Base-by-base conservation (phyloP, 1,140 invertebrate species). In the Cyrtorhinus lividipennis region DNA sequence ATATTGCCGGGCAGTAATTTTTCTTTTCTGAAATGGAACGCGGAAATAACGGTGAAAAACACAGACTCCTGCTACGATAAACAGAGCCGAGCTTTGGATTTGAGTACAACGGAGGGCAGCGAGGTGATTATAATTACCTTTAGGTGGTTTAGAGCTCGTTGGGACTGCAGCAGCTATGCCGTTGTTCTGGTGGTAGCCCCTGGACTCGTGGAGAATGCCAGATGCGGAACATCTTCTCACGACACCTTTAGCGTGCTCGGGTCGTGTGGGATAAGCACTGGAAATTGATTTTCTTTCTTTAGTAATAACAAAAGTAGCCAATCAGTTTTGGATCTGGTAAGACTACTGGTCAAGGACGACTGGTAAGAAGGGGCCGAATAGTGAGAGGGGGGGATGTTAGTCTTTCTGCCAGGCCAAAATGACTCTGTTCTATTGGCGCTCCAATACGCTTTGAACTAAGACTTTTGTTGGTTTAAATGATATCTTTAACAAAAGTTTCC, bases 151-250 rank as follows among this genome's bases (percentile, higher is more conserved):
- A 27, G 56, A 53, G 26, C 23, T 45, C 10, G 61, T 58, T 24
- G n/a, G 45, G 12, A 63, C 63, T 27, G 66, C 65, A 25, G 67
- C 58, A 38, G 67, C 64, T n/a, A 71, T 63, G 5, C 76, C 73
- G 63, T 78, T 78, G 1, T 73, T 71, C 66, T 79, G 76, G 48
- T 78, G 76, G 61, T 76, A 74, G 53, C 73, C 73, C 38, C 62
- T 20, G 10, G 58, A 59, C 8, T 64, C 48, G 59, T 60, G 58
- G 12, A 53, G 46, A 23, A 62, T 26, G 12, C 56, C 38, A 23
- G 56, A 57, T 10, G 62, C 62, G 8, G 62, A 63, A 22, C 62
- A 59, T 26, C 62, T 58, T 24, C 62, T 30, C 2, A 44, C 62
- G 12, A 63, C 62, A 8, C 27, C 27, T 30, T 59, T 59, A 5